phyloP scores from a whole-genome alignment of 1,140 invertebrate genomes.

The Magallana angulata region DNA sequence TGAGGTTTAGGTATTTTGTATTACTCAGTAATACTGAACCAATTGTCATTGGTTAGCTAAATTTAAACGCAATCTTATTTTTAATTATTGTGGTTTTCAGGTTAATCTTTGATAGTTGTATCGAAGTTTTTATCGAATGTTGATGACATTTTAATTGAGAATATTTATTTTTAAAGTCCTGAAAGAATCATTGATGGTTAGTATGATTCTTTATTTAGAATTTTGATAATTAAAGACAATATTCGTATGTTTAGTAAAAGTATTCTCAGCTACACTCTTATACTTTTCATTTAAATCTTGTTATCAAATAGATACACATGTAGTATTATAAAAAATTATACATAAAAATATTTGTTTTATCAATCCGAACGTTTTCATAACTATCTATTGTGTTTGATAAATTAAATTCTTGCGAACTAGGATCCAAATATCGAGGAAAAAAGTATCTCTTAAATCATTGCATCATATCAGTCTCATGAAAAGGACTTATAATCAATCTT shows the following conservation, averaged over 20 bases:
- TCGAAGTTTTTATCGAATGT: not conserved
- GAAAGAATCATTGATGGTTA: too few species aligned
- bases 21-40: not conserved
- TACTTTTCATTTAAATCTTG: not conserved
- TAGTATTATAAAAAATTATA: too few species aligned
- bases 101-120: not conserved
- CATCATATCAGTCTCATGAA: too few species aligned
- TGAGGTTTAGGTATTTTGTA: not conserved
- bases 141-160: not conserved
- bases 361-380: too few species aligned
- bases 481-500: too few species aligned
- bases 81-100: not conserved
- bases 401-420: too few species aligned
- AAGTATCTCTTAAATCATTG: too few species aligned
- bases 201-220: not conserved
- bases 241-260: not conserved
- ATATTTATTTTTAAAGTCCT: not conserved
- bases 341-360: too few species aligned
- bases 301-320: too few species aligned
- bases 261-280: not conserved
- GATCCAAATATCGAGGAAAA: too few species aligned
- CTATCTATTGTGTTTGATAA: too few species aligned
- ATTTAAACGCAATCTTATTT: not conserved
- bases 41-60: not conserved
- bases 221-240: not conserved